A percentile compares a stretch with the other conserved stretches of the same genome.
Evolutionary conservation across 2,113 vertebrate species (phyloP).

Genomic region (Oncorhynchus tshawytscha): DNA sequence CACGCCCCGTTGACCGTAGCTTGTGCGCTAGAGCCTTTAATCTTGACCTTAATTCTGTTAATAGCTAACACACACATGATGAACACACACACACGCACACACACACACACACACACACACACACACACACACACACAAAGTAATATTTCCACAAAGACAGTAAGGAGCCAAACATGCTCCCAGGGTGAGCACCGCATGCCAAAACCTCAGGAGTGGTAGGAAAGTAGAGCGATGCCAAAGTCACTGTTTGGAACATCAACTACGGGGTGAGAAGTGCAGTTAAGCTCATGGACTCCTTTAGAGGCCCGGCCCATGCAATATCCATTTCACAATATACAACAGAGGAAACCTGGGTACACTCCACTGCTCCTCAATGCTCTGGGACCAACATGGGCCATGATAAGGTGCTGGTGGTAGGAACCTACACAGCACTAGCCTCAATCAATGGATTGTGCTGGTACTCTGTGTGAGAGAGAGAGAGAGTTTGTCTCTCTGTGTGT

Average conservation of each 20-base stretch:
- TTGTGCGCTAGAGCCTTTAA: conserved; percentile 32
- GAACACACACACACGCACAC: no score
- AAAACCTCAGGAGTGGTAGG: neutral
- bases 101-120: neutral
- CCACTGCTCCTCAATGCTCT: conserved; percentile 40
- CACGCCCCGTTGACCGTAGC: conserved; percentile 17
- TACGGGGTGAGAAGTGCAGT: conserved; percentile 29
- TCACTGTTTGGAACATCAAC: conserved; percentile 44
- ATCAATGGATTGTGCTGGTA: conserved; percentile 22
- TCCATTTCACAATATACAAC: conserved; percentile 26
- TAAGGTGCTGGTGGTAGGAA: conserved; percentile 13
- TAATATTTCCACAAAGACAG: neutral
- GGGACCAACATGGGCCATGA: conserved; percentile 17
- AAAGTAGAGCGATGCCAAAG: conserved; percentile 5
- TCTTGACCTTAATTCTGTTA: conserved; percentile 38
- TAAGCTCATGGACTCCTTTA: conserved; percentile 40
- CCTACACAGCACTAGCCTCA: conserved; percentile 32
- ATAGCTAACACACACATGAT: conserved; percentile 23
- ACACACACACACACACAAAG: neutral
- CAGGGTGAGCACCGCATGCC: neutral
- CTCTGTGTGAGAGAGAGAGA: neutral
- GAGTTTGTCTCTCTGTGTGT: neutral
- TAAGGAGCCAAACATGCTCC: conserved; percentile 13
- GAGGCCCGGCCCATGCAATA: conserved; percentile 5
- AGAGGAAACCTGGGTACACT: conserved; percentile 32